phyloP scores from a whole-genome alignment of 2,797 vertebrate species.

The Anniella stebbinsi region DNA sequence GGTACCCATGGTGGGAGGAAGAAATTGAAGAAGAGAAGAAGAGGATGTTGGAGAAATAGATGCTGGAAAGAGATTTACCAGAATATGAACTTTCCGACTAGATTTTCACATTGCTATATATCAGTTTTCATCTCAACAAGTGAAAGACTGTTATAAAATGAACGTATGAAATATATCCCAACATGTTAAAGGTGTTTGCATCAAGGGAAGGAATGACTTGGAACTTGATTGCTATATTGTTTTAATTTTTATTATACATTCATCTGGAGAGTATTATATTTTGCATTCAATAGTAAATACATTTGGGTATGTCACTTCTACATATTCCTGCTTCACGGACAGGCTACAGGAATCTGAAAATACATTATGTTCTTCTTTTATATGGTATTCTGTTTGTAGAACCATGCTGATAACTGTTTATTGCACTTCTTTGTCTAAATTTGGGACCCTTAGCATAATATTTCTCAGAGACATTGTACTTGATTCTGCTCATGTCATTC shows the following conservation, averaged over 20 bases:
- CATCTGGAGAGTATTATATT: fast-evolving
- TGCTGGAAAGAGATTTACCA: slow-evolving; percentile 37
- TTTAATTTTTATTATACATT: slow-evolving; percentile 13
- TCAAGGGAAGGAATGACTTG: slow-evolving; percentile 30
- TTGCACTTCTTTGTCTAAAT: fast-evolving
- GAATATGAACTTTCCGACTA: slow-evolving; percentile 43
- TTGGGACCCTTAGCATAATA: background rate
- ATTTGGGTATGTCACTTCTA: background rate
- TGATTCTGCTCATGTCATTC: slow-evolving; percentile 24
- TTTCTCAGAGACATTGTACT: slow-evolving; percentile 16
- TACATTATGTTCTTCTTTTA: background rate
- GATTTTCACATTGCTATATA: background rate
- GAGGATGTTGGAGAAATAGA: slow-evolving; percentile 26
- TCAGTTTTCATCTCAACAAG: slow-evolving; percentile 27
- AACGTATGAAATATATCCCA: slow-evolving; percentile 37
- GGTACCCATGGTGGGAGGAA: slow-evolving; percentile 34
- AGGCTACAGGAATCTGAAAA: background rate
- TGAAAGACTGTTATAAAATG: slow-evolving; percentile 36
- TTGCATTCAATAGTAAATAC: background rate
- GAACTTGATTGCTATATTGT: slow-evolving; percentile 16
- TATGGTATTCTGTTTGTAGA: slow-evolving; percentile 8
- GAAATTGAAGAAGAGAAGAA: slow-evolving; percentile 6
- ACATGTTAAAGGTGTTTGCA: slow-evolving; percentile 46
- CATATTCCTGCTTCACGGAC: background rate
- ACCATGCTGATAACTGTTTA: background rate